Base-by-base conservation (phyloP, 2,113 vertebrate genomes). In the Lepisosteus oculatus region DNA sequence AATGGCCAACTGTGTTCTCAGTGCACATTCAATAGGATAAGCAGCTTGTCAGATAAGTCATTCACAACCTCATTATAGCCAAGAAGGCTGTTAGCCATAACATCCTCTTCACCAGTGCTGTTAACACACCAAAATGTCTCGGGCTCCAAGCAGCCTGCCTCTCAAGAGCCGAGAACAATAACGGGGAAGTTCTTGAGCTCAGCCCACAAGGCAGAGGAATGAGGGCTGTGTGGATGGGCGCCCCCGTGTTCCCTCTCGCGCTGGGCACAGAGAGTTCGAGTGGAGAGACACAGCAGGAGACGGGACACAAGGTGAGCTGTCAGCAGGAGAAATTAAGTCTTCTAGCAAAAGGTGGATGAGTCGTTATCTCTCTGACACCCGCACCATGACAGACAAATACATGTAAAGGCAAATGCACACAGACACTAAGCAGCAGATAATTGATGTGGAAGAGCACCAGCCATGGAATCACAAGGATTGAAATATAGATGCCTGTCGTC, bases 391-490 rank as follows among this genome's bases (percentile, higher is more conserved):
- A 57, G n/a, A 57, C 1, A 29, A 14, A 12, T 8, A 11, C 54
- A 61, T 61, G 43, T 70, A 62, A 65, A 43, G 43, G 42, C 70
- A 55, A 14, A 0, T 68, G 79, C 79, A 72, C 43, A 79, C 73
- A 77, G 65, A 41, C 72, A 57, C 44, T 68, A 13, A 59, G 57
- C 12, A 15, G n/a, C 57, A 59, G 88, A 88, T 88, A 89, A 90
- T 86, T 90, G 85, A 92, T 88, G 80, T 90, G 89, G 91, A 89
- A 91, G 80, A 85, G 77, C 67, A 76, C 82, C 81, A 81, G 83
- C 90, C 81, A 84, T 78, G 79, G 74, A 74, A 86, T 82, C 72
- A 11, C 67, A 29, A 29, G 77, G 76, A 79, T 86, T 86, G 85
- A 89, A 86, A 84, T 80, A 81, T 45, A 64, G 74, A 79, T 74